Evolutionary conservation across 2,888 invertebrate species (phyloP).

Genomic region (Pammene aurita): DNA sequence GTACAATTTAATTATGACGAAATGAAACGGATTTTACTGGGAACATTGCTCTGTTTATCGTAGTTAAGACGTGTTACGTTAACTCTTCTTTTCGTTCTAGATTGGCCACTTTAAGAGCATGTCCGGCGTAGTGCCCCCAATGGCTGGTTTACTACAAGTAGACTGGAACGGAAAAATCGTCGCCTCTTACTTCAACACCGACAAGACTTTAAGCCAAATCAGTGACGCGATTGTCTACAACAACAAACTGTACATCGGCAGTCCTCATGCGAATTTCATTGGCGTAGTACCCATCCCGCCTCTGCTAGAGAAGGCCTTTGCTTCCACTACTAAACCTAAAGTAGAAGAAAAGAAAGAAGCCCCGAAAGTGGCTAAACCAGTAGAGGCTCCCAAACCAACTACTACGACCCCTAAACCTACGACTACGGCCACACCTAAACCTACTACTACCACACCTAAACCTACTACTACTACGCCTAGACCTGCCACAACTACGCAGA

Average conservation of each 20-base stretch:
- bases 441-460: conserved; percentile 44
- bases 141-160: conserved; percentile 85
- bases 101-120: conserved; percentile 86
- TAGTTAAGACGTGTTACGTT: too few species aligned
- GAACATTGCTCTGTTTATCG: too few species aligned
- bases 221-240: conserved; percentile 87
- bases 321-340: conserved; percentile 47
- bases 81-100: conserved; percentile 62
- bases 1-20: too few species aligned
- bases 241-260: conserved; percentile 86
- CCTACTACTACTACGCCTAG: conserved; percentile 45
- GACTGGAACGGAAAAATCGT: conserved; percentile 89
- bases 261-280: conserved; percentile 85
- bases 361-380: conserved; percentile 46
- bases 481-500: conserved; percentile 42
- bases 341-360: conserved; percentile 44
- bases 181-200: conserved; percentile 86
- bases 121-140: conserved; percentile 63
- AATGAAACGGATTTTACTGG: too few species aligned
- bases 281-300: conserved; percentile 85
- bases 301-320: conserved; percentile 71
- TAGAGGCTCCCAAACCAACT: conserved; percentile 42
- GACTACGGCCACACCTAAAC: conserved; percentile 41
- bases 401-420: conserved; percentile 46
- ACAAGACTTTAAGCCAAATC: conserved; percentile 78